Evolutionary conservation across 2,888 invertebrate species (phyloP).

Genomic region (Drosophila neutralis): DNA sequence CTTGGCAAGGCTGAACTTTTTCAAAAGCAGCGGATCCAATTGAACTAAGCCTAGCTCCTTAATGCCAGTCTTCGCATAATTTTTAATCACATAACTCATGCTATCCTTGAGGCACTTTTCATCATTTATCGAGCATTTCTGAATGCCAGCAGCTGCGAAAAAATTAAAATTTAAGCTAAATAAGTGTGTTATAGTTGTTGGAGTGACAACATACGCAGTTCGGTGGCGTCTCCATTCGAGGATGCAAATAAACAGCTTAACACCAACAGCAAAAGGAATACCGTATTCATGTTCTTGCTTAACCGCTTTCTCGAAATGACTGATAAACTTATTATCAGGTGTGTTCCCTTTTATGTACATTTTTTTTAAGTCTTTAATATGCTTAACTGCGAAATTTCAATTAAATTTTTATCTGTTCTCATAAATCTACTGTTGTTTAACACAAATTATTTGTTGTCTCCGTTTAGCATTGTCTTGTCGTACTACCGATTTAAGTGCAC

Average conservation of each 20-base stretch:
- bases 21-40: slow-evolving; percentile 82
- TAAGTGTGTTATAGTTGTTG: not conserved
- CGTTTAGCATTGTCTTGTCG: slow-evolving; percentile 33
- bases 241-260: slow-evolving; percentile 19
- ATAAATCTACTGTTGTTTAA: slow-evolving; percentile 28
- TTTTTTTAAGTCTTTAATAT: slow-evolving; percentile 19
- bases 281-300: slow-evolving; percentile 27
- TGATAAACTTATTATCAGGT: slow-evolving; percentile 28
- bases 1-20: slow-evolving; percentile 70
- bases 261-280: slow-evolving; percentile 24
- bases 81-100: slow-evolving; percentile 56
- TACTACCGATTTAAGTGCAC: slow-evolving; percentile 19
- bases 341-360: slow-evolving; percentile 54
- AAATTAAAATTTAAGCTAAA: not conserved
- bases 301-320: slow-evolving; percentile 26
- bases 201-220: slow-evolving; percentile 52
- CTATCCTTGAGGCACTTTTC: slow-evolving; percentile 52
- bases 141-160: slow-evolving; percentile 54
- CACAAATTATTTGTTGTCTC: slow-evolving; percentile 50
- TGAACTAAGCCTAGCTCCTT: slow-evolving; percentile 72
- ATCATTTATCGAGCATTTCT: slow-evolving; percentile 61
- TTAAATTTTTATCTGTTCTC: slow-evolving; percentile 30
- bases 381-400: slow-evolving; percentile 33
- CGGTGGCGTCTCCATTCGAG: slow-evolving; percentile 20
- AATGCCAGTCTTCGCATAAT: slow-evolving; percentile 65